Evolutionary conservation across 2,888 invertebrate species (phyloP).

Genomic region (Tuberolachnus salignus): DNA sequence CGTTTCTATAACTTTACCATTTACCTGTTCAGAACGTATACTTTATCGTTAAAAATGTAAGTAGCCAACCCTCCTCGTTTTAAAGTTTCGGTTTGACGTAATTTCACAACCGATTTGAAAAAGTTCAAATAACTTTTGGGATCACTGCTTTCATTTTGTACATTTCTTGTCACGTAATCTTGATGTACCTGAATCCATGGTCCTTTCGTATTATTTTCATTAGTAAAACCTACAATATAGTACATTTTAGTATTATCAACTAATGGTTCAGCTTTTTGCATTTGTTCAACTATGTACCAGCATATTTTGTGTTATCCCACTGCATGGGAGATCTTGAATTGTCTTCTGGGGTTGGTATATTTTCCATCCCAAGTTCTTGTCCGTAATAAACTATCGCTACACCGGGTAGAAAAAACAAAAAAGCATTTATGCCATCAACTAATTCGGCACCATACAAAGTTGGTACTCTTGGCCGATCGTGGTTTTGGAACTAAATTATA

Average conservation of each 20-base stretch:
- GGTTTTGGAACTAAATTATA: constrained; percentile 31
- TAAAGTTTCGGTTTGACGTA: constrained; percentile 38
- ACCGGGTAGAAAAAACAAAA: constrained; percentile 36
- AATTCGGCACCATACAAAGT: background rate
- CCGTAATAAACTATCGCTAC: constrained; percentile 35
- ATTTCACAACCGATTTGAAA: constrained; percentile 32
- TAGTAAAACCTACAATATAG: constrained; percentile 28
- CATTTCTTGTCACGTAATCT: constrained; percentile 27
- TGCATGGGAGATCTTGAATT: constrained; percentile 81
- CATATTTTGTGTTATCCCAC: constrained; percentile 71
- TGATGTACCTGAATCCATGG: constrained; percentile 8
- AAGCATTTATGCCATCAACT: constrained; percentile 15
- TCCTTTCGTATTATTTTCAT: background rate
- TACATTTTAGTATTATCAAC: no score
- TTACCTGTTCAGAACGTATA: constrained; percentile 38
- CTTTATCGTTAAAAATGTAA: constrained; percentile 19
- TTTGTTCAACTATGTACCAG: constrained; percentile 64
- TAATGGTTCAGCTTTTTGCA: no score
- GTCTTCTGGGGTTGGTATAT: constrained; percentile 66
- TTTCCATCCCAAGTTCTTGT: constrained; percentile 61
- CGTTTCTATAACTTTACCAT: background rate
- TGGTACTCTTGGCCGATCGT: constrained; percentile 8
- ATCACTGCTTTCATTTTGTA: background rate
- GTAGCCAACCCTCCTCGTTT: constrained; percentile 23
- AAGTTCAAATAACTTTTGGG: constrained; percentile 45